A percentile compares a stretch with the other conserved stretches of the same genome.
Conservation (phyloP, 2,797 vertebrate genomes). For the Lycodopsis pacificus region DNA sequence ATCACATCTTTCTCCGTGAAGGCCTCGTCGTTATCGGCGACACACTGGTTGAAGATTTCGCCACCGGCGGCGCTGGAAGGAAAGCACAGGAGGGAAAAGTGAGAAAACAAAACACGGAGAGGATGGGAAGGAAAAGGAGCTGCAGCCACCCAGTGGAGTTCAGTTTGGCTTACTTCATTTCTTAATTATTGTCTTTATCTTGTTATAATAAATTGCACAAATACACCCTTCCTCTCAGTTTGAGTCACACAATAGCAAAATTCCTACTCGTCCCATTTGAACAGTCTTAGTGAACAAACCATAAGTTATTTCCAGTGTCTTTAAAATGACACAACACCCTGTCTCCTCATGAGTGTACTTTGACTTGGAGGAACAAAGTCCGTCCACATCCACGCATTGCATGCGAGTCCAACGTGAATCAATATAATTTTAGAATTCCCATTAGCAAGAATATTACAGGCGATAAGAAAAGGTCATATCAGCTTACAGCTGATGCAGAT, state of each 20-base stretch:
- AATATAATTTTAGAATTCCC: slow-evolving; percentile 29
- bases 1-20: slow-evolving; percentile 89
- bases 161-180: slow-evolving; percentile 45
- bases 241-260: slow-evolving; percentile 27
- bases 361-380: slow-evolving; percentile 57
- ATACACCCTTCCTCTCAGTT: slow-evolving; percentile 55
- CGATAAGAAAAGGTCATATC: slow-evolving; percentile 52
- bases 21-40: slow-evolving; percentile 87
- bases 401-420: slow-evolving; percentile 46
- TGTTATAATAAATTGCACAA: slow-evolving; percentile 45
- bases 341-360: slow-evolving; percentile 47
- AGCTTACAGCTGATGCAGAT: slow-evolving; percentile 45
- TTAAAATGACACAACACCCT: slow-evolving; percentile 40
- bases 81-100: slow-evolving; percentile 55
- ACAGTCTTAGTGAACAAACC: slow-evolving; percentile 15
- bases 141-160: slow-evolving; percentile 42
- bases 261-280: slow-evolving; percentile 25
- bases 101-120: slow-evolving; percentile 42
- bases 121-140: slow-evolving; percentile 22
- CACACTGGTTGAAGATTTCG: slow-evolving; percentile 89
- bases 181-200: slow-evolving; percentile 40
- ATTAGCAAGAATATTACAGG: slow-evolving; percentile 26
- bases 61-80: slow-evolving; percentile 86
- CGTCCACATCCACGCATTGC: slow-evolving; percentile 39
- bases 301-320: slow-evolving; percentile 31